Evolutionary conservation across 1,140 invertebrate species (phyloP).

Genomic region (Pentalonia nigronervosa): DNA sequence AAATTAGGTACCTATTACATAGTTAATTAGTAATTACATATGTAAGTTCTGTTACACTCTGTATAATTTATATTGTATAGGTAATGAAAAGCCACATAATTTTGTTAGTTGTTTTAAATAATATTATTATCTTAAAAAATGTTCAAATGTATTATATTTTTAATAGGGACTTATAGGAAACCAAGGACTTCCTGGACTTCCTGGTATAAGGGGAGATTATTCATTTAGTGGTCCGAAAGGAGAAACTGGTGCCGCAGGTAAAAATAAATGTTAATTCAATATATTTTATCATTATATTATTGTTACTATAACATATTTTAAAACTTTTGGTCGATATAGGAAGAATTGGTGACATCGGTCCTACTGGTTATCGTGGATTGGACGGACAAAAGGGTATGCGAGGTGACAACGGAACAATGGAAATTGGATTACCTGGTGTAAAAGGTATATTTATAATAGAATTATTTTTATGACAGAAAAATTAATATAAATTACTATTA

Average conservation of each 20-base stretch:
- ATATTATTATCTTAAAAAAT: no score
- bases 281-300: neutral
- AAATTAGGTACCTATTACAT: neutral
- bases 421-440: constrained; percentile 66
- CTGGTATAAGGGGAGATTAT: constrained; percentile 60
- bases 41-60: no score
- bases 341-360: constrained; percentile 61
- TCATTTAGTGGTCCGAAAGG: constrained; percentile 68
- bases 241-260: constrained; percentile 67
- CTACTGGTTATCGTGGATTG: constrained; percentile 62
- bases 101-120: neutral
- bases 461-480: neutral
- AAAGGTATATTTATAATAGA: constrained; percentile 65
- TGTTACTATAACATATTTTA: neutral
- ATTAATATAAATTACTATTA: neutral
- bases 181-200: constrained; percentile 56
- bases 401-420: constrained; percentile 58
- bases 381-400: constrained; percentile 62
- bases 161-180: constrained; percentile 59
- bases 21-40: no score
- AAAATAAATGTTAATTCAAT: neutral
- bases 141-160: neutral
- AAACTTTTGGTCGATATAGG: constrained; percentile 46
- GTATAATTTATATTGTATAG: no score
- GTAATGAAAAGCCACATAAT: neutral